Evolutionary conservation across 2,888 invertebrate genomes (phyloP).

Genomic region (Psylliodes chrysocephalus): DNA sequence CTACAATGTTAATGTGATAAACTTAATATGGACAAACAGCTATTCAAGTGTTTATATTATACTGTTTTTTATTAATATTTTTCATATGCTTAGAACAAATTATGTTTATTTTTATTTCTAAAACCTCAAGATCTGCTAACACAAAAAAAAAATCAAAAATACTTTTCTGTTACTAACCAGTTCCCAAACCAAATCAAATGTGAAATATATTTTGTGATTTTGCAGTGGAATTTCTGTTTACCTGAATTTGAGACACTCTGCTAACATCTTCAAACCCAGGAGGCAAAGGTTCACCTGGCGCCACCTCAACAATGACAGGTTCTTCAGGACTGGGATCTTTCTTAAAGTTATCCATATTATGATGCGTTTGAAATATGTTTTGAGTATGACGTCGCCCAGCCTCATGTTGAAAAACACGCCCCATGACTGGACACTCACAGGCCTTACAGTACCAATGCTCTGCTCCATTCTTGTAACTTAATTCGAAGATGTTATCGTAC

Average conservation of each 20-base stretch:
- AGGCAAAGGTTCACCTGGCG: slow-evolving; percentile 76
- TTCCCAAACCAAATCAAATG: too few species aligned
- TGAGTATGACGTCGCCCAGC: slow-evolving; percentile 58
- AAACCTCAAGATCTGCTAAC: too few species aligned
- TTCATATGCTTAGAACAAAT: too few species aligned
- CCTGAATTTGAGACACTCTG: slow-evolving; percentile 59
- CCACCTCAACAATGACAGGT: slow-evolving; percentile 56
- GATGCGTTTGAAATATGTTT: slow-evolving; percentile 47
- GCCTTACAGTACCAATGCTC: slow-evolving; percentile 62
- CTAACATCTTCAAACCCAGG: slow-evolving; percentile 76
- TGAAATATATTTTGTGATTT: too few species aligned
- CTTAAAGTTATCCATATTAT: slow-evolving; percentile 27
- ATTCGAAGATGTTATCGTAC: slow-evolving; percentile 60
- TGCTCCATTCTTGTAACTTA: slow-evolving; percentile 56
- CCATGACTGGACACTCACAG: slow-evolving; percentile 62
- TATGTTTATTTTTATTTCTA: too few species aligned
- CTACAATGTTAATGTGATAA: too few species aligned
- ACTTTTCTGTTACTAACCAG: too few species aligned
- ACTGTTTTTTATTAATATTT: too few species aligned
- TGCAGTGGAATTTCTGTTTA: too few species aligned
- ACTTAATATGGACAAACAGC: too few species aligned
- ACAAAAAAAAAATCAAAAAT: too few species aligned
- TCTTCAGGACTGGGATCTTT: slow-evolving; percentile 37
- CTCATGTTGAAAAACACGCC: slow-evolving; percentile 61
- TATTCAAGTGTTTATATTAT: too few species aligned